A percentile compares a stretch with the other conserved stretches of the same genome.
Conservation (phyloP, 2,888 invertebrate species). For the Poecilobothrus nobilitatus region DNA sequence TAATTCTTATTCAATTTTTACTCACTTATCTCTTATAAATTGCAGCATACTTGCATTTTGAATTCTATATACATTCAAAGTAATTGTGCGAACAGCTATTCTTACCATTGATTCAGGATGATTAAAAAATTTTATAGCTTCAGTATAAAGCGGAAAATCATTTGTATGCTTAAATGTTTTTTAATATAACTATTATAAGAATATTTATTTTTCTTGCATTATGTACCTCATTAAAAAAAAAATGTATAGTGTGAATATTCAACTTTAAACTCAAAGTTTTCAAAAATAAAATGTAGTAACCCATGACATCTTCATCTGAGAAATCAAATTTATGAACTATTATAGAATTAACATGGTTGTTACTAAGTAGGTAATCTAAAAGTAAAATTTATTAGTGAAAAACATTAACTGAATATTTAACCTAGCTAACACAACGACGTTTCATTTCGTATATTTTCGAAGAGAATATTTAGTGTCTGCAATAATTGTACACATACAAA, state of each 20-base stretch:
- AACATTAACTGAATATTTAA: no score
- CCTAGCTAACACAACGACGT: slow-evolving; percentile 89
- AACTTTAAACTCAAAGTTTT: slow-evolving; percentile 96
- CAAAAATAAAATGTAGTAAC: slow-evolving; percentile 98
- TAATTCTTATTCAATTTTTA: slow-evolving; percentile 13
- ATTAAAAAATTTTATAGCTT: slow-evolving; percentile 98
- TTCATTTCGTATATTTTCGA: slow-evolving; percentile 98
- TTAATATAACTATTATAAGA: neutral
- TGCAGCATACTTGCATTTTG: slow-evolving; percentile 90
- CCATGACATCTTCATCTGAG: slow-evolving; percentile 99
- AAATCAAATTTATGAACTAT: slow-evolving; percentile 99
- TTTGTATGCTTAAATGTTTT: slow-evolving; percentile 69
- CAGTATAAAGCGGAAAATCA: slow-evolving; percentile 97
- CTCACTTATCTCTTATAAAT: slow-evolving; percentile 80
- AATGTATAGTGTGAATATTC: slow-evolving; percentile 97
- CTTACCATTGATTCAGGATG: slow-evolving; percentile 98
- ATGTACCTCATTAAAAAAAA: slow-evolving; percentile 87
- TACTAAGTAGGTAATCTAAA: slow-evolving; percentile 95
- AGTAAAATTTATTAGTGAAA: slow-evolving; percentile 23
- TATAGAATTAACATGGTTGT: slow-evolving; percentile 99
- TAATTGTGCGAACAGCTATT: slow-evolving; percentile 94
- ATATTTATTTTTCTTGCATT: neutral
- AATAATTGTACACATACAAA: slow-evolving; percentile 96
- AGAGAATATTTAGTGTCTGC: slow-evolving; percentile 96
- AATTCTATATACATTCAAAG: slow-evolving; percentile 92